Evolutionary conservation across 1,140 invertebrate species (phyloP).

Genomic region (Antheraea mylitta): DNA sequence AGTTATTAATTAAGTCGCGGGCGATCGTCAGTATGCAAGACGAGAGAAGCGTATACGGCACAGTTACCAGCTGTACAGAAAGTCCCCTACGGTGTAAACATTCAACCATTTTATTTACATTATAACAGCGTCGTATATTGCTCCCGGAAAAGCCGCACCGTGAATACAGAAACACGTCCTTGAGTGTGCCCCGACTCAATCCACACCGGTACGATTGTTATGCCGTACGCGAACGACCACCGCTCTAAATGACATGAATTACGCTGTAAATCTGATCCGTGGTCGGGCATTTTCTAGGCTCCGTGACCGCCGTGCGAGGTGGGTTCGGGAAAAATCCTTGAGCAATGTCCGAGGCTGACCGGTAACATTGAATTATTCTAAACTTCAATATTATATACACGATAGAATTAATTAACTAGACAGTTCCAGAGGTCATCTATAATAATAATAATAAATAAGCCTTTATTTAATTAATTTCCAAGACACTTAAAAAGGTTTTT

Average conservation of each 20-base stretch:
- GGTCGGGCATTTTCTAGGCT: background rate
- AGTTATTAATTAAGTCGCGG: too few species aligned
- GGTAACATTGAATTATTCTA: too few species aligned
- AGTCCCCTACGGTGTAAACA: background rate
- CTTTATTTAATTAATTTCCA: too few species aligned
- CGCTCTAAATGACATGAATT: background rate
- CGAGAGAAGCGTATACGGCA: background rate
- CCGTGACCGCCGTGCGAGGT: background rate
- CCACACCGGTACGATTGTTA: background rate
- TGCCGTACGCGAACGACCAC: background rate
- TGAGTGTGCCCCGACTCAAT: background rate
- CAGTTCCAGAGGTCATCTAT: too few species aligned
- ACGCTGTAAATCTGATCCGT: background rate
- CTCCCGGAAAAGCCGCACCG: background rate
- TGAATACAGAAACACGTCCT: constrained; percentile 2
- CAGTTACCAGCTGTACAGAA: background rate
- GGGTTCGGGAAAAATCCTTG: background rate
- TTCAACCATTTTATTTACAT: background rate
- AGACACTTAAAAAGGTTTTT: too few species aligned
- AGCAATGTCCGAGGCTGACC: background rate
- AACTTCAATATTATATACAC: too few species aligned
- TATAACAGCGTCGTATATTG: background rate
- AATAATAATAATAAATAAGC: too few species aligned
- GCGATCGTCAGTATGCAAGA: background rate
- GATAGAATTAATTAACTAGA: too few species aligned